These are phyloP conservation scores for Acanthosepion pharaonis DNA, from an alignment of 2,888 invertebrate genomes.

Conservation along the genomic window DNA sequence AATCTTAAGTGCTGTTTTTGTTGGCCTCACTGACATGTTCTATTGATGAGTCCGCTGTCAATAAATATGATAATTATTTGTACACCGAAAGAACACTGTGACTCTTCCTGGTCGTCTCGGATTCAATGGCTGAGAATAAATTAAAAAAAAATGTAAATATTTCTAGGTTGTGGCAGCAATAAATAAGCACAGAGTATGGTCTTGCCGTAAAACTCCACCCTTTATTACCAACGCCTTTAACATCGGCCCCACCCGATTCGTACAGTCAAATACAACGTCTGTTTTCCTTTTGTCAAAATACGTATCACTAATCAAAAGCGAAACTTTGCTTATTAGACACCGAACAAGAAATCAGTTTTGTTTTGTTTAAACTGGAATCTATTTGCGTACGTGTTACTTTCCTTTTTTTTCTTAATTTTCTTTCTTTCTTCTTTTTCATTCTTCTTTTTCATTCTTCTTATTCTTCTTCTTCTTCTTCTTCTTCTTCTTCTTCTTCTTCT, in stretches of 20 bases:
- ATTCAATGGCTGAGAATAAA: neutral
- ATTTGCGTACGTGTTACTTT: neutral
- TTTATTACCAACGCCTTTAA: neutral
- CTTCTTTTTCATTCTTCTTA: neutral
- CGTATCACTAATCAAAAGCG: neutral
- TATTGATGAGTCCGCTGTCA: too few relatives aligned
- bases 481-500: neutral
- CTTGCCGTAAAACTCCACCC: neutral
- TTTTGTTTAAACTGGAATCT: neutral
- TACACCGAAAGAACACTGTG: too few relatives aligned
- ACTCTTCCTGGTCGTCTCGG: neutral
- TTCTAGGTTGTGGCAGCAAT: neutral
- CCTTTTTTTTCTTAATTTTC: neutral
- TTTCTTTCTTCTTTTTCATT: neutral
- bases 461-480: neutral
- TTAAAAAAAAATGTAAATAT: neutral
- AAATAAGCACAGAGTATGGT: neutral
- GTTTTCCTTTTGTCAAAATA: neutral
- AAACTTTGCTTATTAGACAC: neutral
- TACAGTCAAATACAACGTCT: neutral
- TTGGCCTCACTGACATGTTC: too few relatives aligned
- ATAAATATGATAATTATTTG: too few relatives aligned
- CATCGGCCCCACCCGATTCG: neutral
- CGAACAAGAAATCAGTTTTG: neutral
- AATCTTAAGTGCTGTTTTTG: too few relatives aligned